Conservation (phyloP, 2,888 invertebrate genomes). For the Lapara coniferarum region DNA sequence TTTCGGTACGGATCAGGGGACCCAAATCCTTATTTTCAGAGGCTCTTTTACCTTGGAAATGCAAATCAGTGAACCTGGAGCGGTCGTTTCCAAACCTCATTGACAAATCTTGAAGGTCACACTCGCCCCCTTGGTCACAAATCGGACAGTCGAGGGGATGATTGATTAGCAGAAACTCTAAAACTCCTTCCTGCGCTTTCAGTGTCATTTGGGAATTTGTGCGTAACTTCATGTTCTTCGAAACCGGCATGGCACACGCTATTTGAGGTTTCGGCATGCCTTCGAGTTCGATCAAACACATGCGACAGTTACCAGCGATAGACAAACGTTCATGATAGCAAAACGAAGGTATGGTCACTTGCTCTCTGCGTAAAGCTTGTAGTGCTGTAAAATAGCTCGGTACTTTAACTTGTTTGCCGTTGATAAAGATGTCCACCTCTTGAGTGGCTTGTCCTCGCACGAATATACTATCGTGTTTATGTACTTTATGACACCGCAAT, state of each 20-base stretch:
- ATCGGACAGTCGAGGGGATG: conserved; percentile 99
- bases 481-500: conserved; percentile 40
- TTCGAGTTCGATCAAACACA: conserved; percentile 99
- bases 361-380: conserved; percentile 78
- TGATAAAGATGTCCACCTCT: conserved; percentile 91
- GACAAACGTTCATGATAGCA: conserved; percentile 99
- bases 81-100: conserved; percentile 98
- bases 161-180: conserved; percentile 98
- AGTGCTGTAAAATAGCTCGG: conserved; percentile 97
- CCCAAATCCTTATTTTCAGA: conserved; percentile 99
- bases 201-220: conserved; percentile 95
- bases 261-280: conserved; percentile 97
- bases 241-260: conserved; percentile 99
- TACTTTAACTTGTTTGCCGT: conserved; percentile 95
- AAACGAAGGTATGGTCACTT: conserved; percentile 90
- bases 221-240: conserved; percentile 98
- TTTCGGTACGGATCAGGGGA: conserved; percentile 97
- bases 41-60: conserved; percentile 94
- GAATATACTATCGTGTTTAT: conserved; percentile 35
- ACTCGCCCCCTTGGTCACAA: conserved; percentile 98
- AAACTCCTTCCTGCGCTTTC: conserved; percentile 89
- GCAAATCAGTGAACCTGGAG: conserved; percentile 95
- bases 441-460: conserved; percentile 34
- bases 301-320: conserved; percentile 99
- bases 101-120: conserved; percentile 97